These are phyloP conservation scores for Aporophyla nigra DNA, from an alignment of 2,888 invertebrate genomes.

Conservation along the genomic window DNA sequence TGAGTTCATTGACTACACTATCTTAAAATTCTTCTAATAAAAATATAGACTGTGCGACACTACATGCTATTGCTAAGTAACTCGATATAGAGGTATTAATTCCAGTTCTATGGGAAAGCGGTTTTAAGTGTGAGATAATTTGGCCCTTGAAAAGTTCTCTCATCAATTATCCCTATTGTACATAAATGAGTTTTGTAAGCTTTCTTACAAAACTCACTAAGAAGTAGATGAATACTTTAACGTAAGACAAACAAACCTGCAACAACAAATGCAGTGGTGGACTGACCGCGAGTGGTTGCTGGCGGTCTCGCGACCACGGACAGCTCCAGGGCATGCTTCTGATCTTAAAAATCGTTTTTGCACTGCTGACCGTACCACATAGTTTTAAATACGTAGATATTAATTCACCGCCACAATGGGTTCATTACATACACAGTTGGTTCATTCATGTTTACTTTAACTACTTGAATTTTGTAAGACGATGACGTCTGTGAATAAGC, in stretches of 20 bases:
- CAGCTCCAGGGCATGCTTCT: conserved; percentile 86
- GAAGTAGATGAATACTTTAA: not conserved
- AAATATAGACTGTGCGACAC: conserved; percentile 61
- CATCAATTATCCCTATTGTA: conserved; percentile 5
- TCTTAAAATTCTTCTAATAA: conserved; percentile 70
- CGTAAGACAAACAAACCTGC: conserved; percentile 80
- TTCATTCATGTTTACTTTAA: conserved; percentile 24
- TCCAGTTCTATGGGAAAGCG: conserved; percentile 20
- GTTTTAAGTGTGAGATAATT: conserved; percentile 10
- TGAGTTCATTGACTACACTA: conserved; percentile 78
- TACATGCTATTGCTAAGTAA: conserved; percentile 32
- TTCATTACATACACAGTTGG: conserved; percentile 24
- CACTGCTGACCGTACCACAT: conserved; percentile 75
- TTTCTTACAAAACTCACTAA: not conserved
- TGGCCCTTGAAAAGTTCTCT: conserved; percentile 14
- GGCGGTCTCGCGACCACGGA: conserved; percentile 87
- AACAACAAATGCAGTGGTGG: conserved; percentile 79
- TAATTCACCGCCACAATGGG: conserved; percentile 55
- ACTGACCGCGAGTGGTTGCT: conserved; percentile 80
- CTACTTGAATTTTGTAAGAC: conserved; percentile 14
- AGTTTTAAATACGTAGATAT: conserved; percentile 58
- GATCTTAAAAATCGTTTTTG: conserved; percentile 70
- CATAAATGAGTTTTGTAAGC: conserved; percentile 13
- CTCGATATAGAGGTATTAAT: conserved; percentile 35
- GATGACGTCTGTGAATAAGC: conserved; percentile 23